These are phyloP conservation scores for Pemphredon lugubris DNA, from an alignment of 2,888 invertebrate genomes.

Conservation along the genomic window DNA sequence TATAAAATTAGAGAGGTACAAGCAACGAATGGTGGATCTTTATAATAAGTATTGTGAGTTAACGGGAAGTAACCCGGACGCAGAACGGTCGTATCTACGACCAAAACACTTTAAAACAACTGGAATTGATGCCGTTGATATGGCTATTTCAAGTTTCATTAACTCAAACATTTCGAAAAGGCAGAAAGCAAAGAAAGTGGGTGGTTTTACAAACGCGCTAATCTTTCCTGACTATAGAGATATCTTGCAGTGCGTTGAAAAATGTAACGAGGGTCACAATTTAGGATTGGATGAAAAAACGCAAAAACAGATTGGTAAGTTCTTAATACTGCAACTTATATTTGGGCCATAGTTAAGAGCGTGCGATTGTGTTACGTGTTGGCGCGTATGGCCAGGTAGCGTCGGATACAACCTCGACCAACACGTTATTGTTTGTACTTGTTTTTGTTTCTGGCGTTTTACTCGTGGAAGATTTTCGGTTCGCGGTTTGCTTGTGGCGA, in stretches of 20 bases:
- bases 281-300: conserved; percentile 59
- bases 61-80: conserved; percentile 68
- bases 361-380: too few species aligned
- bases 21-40: conserved; percentile 69
- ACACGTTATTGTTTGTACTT: too few species aligned
- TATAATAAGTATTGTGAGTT: conserved; percentile 65
- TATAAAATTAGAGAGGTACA: conserved; percentile 86
- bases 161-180: conserved; percentile 69
- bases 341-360: background rate
- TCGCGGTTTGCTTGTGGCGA: too few species aligned
- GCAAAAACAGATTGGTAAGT: conserved; percentile 68
- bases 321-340: background rate
- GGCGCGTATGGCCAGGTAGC: too few species aligned
- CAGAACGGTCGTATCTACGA: conserved; percentile 67
- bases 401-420: too few species aligned
- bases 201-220: conserved; percentile 59
- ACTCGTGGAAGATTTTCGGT: too few species aligned
- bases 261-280: conserved; percentile 64
- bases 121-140: conserved; percentile 69
- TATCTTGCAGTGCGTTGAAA: conserved; percentile 70
- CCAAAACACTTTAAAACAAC: conserved; percentile 70
- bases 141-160: conserved; percentile 74
- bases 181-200: conserved; percentile 55
- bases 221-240: conserved; percentile 76
- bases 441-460: too few species aligned